These are phyloP conservation scores for Sesamia inferens DNA, from an alignment of 2,888 invertebrate genomes.

Conservation along the genomic window DNA sequence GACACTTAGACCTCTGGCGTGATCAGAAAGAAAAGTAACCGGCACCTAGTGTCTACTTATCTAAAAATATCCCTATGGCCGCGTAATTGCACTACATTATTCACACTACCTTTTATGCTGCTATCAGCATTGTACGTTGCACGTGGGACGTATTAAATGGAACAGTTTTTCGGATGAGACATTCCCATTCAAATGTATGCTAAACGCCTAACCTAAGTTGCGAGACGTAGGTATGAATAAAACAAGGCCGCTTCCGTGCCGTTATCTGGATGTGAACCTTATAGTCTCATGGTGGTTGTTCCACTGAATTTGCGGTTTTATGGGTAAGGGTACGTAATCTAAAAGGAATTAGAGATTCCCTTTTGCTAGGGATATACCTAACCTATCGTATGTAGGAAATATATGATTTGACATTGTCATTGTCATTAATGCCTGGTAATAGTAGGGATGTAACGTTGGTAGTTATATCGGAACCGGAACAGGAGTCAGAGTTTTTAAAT, in stretches of 20 bases:
- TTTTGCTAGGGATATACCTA: background rate
- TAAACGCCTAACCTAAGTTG: conserved; percentile 61
- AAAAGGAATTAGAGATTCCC: conserved; percentile 6
- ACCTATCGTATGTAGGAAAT: too few species aligned
- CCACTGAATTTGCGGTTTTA: conserved; percentile 40
- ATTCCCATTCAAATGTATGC: conserved; percentile 69
- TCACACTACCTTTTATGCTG: conserved; percentile 17
- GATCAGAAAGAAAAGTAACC: background rate
- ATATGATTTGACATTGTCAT: background rate
- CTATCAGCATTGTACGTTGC: conserved; percentile 47
- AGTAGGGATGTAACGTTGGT: too few species aligned
- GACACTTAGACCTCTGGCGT: background rate
- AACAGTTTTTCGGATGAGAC: conserved; percentile 61
- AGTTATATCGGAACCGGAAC: too few species aligned
- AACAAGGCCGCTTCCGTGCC: conserved; percentile 52
- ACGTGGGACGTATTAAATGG: conserved; percentile 53
- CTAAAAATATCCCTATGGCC: background rate
- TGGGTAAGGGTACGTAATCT: background rate
- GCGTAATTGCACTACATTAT: background rate
- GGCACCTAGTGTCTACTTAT: background rate
- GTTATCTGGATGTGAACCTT: conserved; percentile 48
- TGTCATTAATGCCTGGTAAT: too few species aligned
- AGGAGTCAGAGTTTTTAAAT: too few species aligned
- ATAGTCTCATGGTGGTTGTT: conserved; percentile 38
- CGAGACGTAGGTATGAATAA: conserved; percentile 62